Base-by-base conservation (phyloP, 1,140 invertebrate species). In the Adoxophyes honmai region DNA sequence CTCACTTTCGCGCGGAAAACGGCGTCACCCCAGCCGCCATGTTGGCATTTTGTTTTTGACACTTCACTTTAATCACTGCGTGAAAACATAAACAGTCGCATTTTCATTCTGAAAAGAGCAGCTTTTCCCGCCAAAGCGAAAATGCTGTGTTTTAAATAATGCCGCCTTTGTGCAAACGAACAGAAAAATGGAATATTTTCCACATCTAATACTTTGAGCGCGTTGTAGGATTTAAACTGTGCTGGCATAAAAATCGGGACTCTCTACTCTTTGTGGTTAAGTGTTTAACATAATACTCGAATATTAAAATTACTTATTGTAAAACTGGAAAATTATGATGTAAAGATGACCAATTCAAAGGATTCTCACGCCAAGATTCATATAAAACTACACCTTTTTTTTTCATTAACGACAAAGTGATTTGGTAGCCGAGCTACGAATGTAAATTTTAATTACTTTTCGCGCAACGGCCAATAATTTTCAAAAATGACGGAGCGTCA, bases 21-120 rank as follows among this genome's bases (percentile, higher is more conserved):
- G 59, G 48, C 63, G 36, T 48, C 62, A 57, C 69, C 70, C 73
- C 62, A 53, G 52, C 61, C 63, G 69, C 65, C 67, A 66, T 68
- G 62, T 64, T 73, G 59, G 70, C 72, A 82, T 88, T 86, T 88
- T 85, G 81, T 85, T 86, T 86, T 86, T 84, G 81, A 85, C 82
- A 88, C 82, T 85, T 83, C 85, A 81, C 80, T 85, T 84, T 85
- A 86, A 86, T 86, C 81, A 85, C 83, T 75, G 80, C 78, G 75
- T 77, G 77, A 79, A 85, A 88, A 88, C 77, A 81, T 81, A 84
- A 79, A 84, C 81, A 86, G 74, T 75, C 70, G 70, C 66, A 71
- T 81, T 85, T 70, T 86, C 80, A 85, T 88, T 80, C 78, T 73
- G 73, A 85, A 83, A 78, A 86, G 82, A 88, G 81, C 81, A 81